Evolutionary conservation across 2,888 invertebrate genomes (phyloP).

Genomic region (Schrankia costaestrigalis): DNA sequence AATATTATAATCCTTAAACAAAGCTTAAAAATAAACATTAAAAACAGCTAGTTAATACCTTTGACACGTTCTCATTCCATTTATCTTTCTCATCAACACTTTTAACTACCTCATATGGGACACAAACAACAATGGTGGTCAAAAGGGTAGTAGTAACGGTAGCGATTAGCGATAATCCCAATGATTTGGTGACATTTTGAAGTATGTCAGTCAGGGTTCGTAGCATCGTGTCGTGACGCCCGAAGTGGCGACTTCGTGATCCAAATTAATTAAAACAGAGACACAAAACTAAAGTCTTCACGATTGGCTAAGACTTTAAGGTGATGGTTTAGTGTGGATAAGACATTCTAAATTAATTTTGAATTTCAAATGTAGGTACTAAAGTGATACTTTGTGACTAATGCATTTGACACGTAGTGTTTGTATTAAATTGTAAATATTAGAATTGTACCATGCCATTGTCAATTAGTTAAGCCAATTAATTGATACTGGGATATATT

Average conservation of each 20-base stretch:
- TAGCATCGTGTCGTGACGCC: constrained; percentile 71
- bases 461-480: too few species aligned
- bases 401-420: too few species aligned
- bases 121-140: constrained; percentile 46
- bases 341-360: constrained; percentile 28
- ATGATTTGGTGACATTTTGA: constrained; percentile 76
- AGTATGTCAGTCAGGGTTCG: constrained; percentile 73
- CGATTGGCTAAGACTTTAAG: constrained; percentile 53
- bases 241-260: constrained; percentile 79
- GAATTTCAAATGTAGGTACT: too few species aligned
- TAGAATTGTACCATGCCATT: too few species aligned
- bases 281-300: constrained; percentile 76
- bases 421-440: too few species aligned
- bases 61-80: constrained; percentile 33
- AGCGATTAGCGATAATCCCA: constrained; percentile 63
- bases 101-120: constrained; percentile 45
- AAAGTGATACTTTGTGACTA: too few species aligned
- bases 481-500: too few species aligned
- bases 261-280: constrained; percentile 80
- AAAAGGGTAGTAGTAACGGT: constrained; percentile 37
- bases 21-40: constrained; percentile 2
- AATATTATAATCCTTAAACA: constrained; percentile 2
- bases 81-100: constrained; percentile 25
- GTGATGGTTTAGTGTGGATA: constrained; percentile 57
- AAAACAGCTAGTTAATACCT: constrained; percentile 26